Conservation (phyloP, 2,888 invertebrate genomes). For the Metopia argyrocephala region DNA sequence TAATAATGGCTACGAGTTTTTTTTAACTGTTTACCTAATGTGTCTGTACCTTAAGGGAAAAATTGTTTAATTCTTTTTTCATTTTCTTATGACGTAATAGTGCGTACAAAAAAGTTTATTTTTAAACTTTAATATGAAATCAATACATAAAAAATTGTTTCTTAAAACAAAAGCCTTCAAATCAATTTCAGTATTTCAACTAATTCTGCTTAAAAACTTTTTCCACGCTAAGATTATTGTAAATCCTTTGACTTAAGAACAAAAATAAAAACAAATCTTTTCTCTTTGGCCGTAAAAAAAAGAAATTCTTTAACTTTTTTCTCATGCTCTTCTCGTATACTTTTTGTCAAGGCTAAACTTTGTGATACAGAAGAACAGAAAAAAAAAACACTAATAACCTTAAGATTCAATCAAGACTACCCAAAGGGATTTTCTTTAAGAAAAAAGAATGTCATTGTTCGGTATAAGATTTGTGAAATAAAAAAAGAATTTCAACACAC, state of each 20-base stretch:
- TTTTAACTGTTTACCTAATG: too few species aligned
- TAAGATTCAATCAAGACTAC: constrained; percentile 15
- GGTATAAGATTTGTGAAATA: neutral
- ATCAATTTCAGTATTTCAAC: too few species aligned
- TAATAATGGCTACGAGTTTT: too few species aligned
- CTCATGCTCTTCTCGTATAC: neutral
- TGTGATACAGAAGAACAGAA: neutral
- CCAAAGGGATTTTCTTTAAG: constrained; percentile 36
- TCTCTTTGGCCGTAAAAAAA: neutral
- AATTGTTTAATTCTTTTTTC: too few species aligned
- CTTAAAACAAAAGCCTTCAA: too few species aligned
- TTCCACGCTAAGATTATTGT: neutral
- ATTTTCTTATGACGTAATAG: too few species aligned
- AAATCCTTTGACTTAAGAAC: constrained; percentile 8
- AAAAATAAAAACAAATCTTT: neutral
- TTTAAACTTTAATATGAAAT: too few species aligned
- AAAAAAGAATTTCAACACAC: neutral
- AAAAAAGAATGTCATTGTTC: neutral
- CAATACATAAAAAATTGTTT: too few species aligned
- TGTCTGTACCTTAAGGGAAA: too few species aligned
- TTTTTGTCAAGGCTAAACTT: neutral
- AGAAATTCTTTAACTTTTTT: constrained; percentile 1
- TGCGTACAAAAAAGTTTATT: too few species aligned
- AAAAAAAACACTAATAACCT: constrained; percentile 6
- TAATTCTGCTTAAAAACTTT: too few species aligned